Evolutionary conservation across 2,797 vertebrate genomes (phyloP), one percentile per base, ranked within the genome.

Genomic region (Chiropotes sagulatus): DNA sequence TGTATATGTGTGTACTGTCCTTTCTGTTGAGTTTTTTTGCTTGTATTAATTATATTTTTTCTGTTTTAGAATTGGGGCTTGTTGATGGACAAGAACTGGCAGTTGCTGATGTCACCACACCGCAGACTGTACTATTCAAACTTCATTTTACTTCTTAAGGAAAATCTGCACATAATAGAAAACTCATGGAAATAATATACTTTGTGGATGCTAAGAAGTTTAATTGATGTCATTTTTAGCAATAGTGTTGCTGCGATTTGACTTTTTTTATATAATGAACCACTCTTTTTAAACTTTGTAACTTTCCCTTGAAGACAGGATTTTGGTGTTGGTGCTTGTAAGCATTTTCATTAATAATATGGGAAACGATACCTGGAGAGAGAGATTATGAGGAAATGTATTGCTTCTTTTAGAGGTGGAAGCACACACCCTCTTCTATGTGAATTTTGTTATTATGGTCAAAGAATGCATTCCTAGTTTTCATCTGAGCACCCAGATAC

Each of bases 41-140:
- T 85, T 96, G 30, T 39, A 85, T 84, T 96, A 91, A 96, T 94
- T 58, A 95, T 83, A 20, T 61, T 79, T 96, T 95, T 90, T 96
- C 97, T 97, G 0, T 98, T 98, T 94, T 98, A 99, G 99, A 99
- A 94, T 79, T 99, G 94, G 99, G 99, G 7, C 99, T 99, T 24
- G 98, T 98, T 76, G 99, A 99, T 58, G 99, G 99, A 96, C 99
- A 99, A 96, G 99, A 99, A 96, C 98, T 99, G 97, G 99, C 99
- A 33, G 99, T 99, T 89, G 99, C 99, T 92, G 99, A 99, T 98
- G 97, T 99, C 98, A 99, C 99, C 93, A 99, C 99, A 86, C 99
- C 99, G 87, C 99, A 99, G 98, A 99, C 99, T n/a, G 98, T 99
- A 98, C 98, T 99, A 91, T 99, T 99, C 98, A 99, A 99, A 98